Conservation (phyloP, 2,888 invertebrate genomes). For the Carterocephalus palaemon region DNA sequence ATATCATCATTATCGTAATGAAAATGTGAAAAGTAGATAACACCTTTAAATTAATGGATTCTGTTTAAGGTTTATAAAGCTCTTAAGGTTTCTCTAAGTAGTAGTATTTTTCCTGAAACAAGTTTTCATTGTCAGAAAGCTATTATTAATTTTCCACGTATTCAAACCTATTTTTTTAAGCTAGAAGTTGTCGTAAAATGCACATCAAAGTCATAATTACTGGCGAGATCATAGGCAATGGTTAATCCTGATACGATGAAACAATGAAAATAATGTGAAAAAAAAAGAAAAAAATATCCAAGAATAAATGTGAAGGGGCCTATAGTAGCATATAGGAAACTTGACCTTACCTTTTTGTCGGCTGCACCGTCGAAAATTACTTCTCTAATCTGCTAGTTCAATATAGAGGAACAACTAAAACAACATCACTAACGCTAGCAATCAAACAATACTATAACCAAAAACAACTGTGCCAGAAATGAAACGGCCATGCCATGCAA, state of each 20-base stretch:
- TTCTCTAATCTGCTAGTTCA: conserved; percentile 7
- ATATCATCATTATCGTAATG: conserved; percentile 53
- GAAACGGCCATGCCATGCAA: conserved; percentile 72
- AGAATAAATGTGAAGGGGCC: too few species aligned
- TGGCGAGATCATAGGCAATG: too few species aligned
- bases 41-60: conserved; percentile 24
- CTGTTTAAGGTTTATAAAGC: conserved; percentile 13
- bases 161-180: too few species aligned
- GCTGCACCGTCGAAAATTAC: conserved; percentile 10
- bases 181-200: too few species aligned
- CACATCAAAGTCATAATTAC: too few species aligned
- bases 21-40: conserved; percentile 51
- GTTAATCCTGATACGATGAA: too few species aligned
- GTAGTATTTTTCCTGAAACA: conserved; percentile 5
- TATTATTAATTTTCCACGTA: too few species aligned
- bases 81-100: conserved; percentile 13
- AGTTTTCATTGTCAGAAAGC: conserved; percentile 1
- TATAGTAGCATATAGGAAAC: too few species aligned
- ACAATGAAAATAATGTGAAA: too few species aligned
- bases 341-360: too few species aligned
- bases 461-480: conserved; percentile 51
- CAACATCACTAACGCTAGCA: conserved; percentile 54
- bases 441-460: conserved; percentile 50
- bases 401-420: conserved; percentile 30
- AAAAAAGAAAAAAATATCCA: too few species aligned